Percentiles rank a stretch among this genome's conserved stretches.
These are phyloP conservation scores for Syngnathoides biaculeatus DNA, from an alignment of 2,113 vertebrate genomes.

Conservation along the genomic window DNA sequence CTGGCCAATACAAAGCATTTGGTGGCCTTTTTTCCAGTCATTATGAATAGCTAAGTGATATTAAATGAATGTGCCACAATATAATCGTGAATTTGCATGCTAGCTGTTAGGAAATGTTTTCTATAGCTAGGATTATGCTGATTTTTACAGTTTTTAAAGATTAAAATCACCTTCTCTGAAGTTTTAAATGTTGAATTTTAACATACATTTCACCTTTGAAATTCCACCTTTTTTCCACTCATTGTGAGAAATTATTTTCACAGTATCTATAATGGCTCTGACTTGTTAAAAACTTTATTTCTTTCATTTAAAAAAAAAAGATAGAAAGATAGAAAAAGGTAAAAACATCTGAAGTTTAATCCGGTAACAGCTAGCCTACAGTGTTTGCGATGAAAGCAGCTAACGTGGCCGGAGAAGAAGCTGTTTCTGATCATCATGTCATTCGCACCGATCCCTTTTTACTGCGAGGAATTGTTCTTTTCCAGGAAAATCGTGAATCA, in stretches of 20 bases:
- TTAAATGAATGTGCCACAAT: neutral
- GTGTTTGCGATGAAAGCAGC: neutral
- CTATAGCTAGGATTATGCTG: neutral
- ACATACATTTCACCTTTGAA: neutral
- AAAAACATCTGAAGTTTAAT: neutral
- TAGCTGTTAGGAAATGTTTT: neutral
- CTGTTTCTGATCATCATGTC: slow-evolving; percentile 4
- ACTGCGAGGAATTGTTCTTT: slow-evolving; percentile 21
- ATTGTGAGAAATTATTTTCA: neutral
- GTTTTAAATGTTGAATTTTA: neutral
- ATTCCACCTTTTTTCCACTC: neutral
- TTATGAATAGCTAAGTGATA: too few species aligned
- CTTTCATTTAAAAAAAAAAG: neutral
- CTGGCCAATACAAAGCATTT: too few species aligned
- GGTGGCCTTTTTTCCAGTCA: too few species aligned
- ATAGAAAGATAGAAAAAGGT: too few species aligned
- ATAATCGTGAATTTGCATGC: neutral
- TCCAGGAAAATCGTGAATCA: slow-evolving; percentile 51
- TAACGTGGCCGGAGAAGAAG: neutral
- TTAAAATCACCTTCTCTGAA: neutral
- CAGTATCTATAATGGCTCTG: neutral
- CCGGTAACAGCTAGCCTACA: neutral
- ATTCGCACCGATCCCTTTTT: slow-evolving; percentile 18
- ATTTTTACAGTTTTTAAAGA: neutral
- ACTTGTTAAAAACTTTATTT: neutral